Evolutionary conservation across 2,888 invertebrate species (phyloP), one percentile per base, ranked within the genome.

Genomic region (Adineta ricciae): DNA sequence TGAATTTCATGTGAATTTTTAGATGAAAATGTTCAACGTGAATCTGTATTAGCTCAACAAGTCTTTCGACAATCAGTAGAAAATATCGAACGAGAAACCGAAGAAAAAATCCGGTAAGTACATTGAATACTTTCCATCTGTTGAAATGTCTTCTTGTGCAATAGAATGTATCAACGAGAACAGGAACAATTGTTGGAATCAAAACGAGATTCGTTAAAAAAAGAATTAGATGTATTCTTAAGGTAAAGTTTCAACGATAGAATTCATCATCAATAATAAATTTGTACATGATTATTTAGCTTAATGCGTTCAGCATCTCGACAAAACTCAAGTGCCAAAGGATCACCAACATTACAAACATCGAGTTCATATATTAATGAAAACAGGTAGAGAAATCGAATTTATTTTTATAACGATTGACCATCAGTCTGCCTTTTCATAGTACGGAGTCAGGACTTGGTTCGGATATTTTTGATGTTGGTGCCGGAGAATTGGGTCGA

Each of bases 391-490:
- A 46, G 5, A 46, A 46, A 46, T 8, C 11, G n/a, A n/a, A n/a
- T n/a, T n/a, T n/a, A n/a, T 46, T 46, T 46, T 46, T 46, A 46
- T 46, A 64, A 19, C 7, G 7, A 64, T 19, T 32, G 2, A 7
- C 1, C 19, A 5, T 64, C 16, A 32, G 16, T 64, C 32, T 4
- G 16, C 19, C 16, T 64, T 64, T 64, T 2, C 16, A 32, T 64
- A 64, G 64, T 64, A 64, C 64, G 64, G 64, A 64, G 32, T 64
- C 64, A n/a, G 64, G 64, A 36, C 32, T 64, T 64, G 64, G 64
- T 14, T 64, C 64, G 5, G 64, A 64, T 64, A 32, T 64, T 19
- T 64, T 27, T 27, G 64, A 64, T 64, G 3, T 19, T 19, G 32
- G 32, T 27, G 11, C 64, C 27, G 19, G 32, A 36, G 64, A 64